Conservation (phyloP, 2,797 vertebrate genomes). For the Tragelaphus eurycerus region DNA sequence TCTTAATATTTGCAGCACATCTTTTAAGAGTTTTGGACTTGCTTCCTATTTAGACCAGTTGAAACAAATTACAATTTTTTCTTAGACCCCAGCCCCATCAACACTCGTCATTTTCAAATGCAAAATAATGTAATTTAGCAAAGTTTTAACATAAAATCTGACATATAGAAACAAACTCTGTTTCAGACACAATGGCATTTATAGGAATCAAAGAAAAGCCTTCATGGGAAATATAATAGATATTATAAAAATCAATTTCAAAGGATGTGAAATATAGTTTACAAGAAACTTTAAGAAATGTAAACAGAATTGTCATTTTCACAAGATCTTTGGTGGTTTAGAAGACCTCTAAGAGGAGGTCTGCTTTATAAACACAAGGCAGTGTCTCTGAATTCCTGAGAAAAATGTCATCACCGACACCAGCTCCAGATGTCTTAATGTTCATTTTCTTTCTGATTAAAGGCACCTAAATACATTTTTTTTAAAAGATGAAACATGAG, state of each 20-base stretch:
- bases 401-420: not conserved
- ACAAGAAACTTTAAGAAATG: not conserved
- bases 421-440: not conserved
- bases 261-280: not conserved
- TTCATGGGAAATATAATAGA: not conserved
- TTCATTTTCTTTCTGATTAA: slow-evolving; percentile 14
- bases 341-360: not conserved
- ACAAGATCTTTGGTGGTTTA: not conserved
- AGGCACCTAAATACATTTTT: not conserved
- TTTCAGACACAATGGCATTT: not conserved
- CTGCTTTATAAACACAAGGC: not conserved
- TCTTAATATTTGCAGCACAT: not conserved
- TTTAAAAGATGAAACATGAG: not conserved
- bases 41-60: not conserved
- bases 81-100: not conserved
- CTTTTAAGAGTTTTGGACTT: not conserved
- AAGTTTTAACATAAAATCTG: not conserved
- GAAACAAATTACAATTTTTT: not conserved
- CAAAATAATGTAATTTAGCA: not conserved
- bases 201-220: not conserved
- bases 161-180: not conserved
- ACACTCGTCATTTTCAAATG: not conserved
- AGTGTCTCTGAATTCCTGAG: not conserved
- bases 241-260: not conserved
- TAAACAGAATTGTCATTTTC: not conserved